A percentile compares a stretch with the other conserved stretches of the same genome.
Conservation (phyloP, 2,113 vertebrate species). For the Carlito syrichta region DNA sequence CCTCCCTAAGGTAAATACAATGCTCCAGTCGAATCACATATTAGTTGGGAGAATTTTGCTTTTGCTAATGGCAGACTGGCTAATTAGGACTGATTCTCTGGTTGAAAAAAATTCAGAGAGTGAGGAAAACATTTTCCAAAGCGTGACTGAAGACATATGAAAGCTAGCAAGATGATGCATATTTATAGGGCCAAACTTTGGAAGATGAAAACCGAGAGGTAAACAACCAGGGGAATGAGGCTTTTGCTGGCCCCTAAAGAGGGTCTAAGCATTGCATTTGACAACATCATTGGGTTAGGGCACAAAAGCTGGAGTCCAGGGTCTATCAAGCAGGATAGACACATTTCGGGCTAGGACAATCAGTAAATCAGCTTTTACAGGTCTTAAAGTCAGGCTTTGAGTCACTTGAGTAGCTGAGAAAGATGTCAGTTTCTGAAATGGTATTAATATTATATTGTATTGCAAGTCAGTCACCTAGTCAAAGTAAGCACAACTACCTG, state of each 20-base stretch:
- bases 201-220: background rate
- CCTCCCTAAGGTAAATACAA: background rate
- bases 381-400: background rate
- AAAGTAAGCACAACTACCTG: background rate
- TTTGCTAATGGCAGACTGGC: background rate
- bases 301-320: background rate
- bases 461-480: background rate
- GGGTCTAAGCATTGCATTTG: background rate
- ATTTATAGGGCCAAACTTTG: background rate
- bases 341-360: background rate
- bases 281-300: background rate
- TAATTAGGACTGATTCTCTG: background rate
- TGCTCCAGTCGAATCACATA: background rate
- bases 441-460: background rate
- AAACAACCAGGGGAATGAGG: background rate
- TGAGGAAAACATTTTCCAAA: background rate
- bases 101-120: background rate
- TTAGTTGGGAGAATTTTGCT: background rate
- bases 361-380: background rate
- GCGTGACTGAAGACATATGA: background rate
- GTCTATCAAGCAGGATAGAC: background rate
- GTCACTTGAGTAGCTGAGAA: background rate
- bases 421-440: background rate
- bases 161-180: background rate
- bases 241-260: background rate